phyloP scores from a whole-genome alignment of 2,888 invertebrate genomes.

The Ditula angustiorana region DNA sequence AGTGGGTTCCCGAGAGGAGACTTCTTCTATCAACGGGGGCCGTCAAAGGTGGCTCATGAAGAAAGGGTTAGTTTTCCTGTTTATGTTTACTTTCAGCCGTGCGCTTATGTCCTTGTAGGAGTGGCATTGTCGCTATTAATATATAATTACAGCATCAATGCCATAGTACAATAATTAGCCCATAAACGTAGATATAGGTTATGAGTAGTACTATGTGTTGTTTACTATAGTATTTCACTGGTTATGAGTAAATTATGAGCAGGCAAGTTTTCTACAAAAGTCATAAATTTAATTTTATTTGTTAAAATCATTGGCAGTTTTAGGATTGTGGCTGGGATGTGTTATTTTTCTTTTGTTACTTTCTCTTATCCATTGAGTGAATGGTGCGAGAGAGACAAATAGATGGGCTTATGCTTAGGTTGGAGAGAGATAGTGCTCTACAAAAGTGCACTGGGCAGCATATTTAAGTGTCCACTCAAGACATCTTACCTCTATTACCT shows the following conservation, averaged over 20 bases:
- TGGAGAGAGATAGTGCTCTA: constrained; percentile 71
- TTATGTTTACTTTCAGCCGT: constrained; percentile 70
- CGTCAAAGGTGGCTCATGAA: constrained; percentile 84
- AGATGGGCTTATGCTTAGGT: constrained; percentile 49
- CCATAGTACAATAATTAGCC: constrained; percentile 53
- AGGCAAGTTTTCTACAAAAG: constrained; percentile 37
- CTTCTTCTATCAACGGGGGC: constrained; percentile 78
- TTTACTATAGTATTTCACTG: constrained; percentile 58
- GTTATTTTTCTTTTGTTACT: constrained; percentile 84
- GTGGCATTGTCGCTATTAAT: constrained; percentile 53
- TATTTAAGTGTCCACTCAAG: constrained; percentile 56
- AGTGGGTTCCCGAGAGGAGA: constrained; percentile 77
- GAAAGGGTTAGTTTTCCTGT: constrained; percentile 84
- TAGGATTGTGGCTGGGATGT: constrained; percentile 66
- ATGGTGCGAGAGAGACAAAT: constrained; percentile 74
- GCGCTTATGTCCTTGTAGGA: constrained; percentile 51
- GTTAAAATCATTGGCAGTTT: constrained; percentile 10
- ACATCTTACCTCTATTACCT: constrained; percentile 60
- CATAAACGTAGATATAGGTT: constrained; percentile 63
- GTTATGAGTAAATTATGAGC: constrained; percentile 44
- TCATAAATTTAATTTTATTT: not conserved
- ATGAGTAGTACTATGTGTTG: constrained; percentile 58
- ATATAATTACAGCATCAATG: constrained; percentile 55
- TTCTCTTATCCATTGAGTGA: constrained; percentile 83
- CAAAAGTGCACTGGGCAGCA: constrained; percentile 60